Evolutionary conservation across 2,797 vertebrate species (phyloP), one percentile per base, ranked within the genome.

Genomic region (Streptopelia turtur): DNA sequence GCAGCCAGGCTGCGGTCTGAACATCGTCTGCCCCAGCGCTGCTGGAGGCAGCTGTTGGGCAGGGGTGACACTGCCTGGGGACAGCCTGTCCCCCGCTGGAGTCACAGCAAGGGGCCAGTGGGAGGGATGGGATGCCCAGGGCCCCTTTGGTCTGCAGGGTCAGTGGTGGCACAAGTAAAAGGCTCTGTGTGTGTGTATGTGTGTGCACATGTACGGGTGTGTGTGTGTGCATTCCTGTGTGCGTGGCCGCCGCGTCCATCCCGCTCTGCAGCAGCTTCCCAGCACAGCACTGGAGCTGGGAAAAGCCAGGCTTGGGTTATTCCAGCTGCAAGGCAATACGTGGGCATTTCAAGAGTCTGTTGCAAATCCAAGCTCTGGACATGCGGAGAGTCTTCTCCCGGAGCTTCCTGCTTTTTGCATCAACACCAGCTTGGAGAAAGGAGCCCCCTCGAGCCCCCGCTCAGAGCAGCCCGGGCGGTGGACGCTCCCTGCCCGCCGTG

Each of bases 101-200:
- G 7, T 9, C 27, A 23, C 3, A 3, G 57, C 41, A 47, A 10
- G 41, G 65, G 52, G 13, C 17, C 64, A n/a, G 31, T 1, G 0
- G 22, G 35, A 49, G 21, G 13, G 35, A 31, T 0, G 0, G 23
- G 41, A 49, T 13, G 10, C 30, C 39, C 14, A 3, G 3, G 35
- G 21, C 7, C 4, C 30, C 50, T 85, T n/a, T 52, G 45, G 41
- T 41, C 63, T 71, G 66, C 28, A 30, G 70, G 12, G 56, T 33
- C 50, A 1, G 0, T 9, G 7, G 15, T 3, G 31, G 43, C 59
- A 52, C 28, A 20, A 35, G 41, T 37, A n/a, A 78, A 50, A 9
- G 53, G 16, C 13, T 78, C 13, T 3, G 2, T 9, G 17, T 18
- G 16, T 16, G 41, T 13, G 13, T 16, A 33, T 10, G 17, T 31